Evolutionary conservation across 2,113 vertebrate genomes (phyloP).

Genomic region (Mastomys coucha): DNA sequence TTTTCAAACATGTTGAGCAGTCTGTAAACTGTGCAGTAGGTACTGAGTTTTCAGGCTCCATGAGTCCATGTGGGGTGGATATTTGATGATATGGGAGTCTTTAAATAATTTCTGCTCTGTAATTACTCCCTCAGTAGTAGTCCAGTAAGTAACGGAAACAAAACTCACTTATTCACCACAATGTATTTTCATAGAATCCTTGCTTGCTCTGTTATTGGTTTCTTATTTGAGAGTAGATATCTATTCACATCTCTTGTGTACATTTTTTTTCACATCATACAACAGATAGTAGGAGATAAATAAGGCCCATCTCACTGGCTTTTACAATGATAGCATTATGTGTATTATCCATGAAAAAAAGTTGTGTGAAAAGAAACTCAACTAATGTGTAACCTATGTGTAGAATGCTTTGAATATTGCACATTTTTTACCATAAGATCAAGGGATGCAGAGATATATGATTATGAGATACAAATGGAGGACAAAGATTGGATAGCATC

Average conservation of each 20-base stretch:
- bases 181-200: not conserved
- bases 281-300: not conserved
- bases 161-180: not conserved
- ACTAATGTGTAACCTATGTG: not conserved
- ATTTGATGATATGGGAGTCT: not conserved
- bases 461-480: not conserved
- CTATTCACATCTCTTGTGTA: not conserved
- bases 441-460: not conserved
- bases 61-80: not conserved
- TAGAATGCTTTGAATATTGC: not conserved
- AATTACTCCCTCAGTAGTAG: not conserved
- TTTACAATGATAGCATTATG: not conserved
- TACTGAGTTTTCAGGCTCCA: not conserved
- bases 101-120: not conserved
- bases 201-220: not conserved
- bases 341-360: not conserved
- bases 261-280: not conserved
- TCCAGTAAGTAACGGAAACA: not conserved
- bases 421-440: not conserved
- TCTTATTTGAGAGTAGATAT: not conserved
- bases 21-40: not conserved
- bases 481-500: not conserved
- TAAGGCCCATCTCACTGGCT: not conserved
- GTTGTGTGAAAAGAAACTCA: not conserved
- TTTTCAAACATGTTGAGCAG: not conserved